Conservation (phyloP, 1,140 invertebrate species). For the Cyclargus thomasi region DNA sequence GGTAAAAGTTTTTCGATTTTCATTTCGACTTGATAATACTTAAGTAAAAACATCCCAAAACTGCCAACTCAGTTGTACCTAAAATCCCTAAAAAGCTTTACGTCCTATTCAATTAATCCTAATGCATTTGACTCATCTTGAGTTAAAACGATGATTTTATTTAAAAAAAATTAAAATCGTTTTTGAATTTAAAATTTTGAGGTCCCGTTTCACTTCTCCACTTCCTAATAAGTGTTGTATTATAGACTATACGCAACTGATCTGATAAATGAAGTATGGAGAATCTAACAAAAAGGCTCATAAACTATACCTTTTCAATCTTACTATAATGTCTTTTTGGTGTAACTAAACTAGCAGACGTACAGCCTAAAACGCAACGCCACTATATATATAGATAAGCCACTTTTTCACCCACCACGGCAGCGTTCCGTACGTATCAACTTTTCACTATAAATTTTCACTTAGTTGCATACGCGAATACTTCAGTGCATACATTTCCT, state of each 20-base stretch:
- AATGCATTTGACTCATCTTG: background rate
- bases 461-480: slow-evolving; percentile 1
- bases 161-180: background rate
- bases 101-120: background rate
- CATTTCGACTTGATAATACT: slow-evolving; percentile 52
- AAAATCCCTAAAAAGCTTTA: background rate
- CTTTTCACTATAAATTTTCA: slow-evolving; percentile 14
- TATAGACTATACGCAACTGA: too few relatives aligned
- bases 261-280: too few relatives aligned
- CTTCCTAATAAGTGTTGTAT: too few relatives aligned
- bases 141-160: background rate
- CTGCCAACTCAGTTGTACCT: background rate
- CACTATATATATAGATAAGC: background rate
- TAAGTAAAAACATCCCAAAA: slow-evolving; percentile 45
- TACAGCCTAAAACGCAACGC: too few relatives aligned
- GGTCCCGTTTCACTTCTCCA: too few relatives aligned
- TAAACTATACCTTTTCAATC: too few relatives aligned
- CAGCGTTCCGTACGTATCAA: background rate
- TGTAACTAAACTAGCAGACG: too few relatives aligned
- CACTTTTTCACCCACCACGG: background rate
- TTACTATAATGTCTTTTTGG: too few relatives aligned
- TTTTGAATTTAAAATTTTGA: background rate
- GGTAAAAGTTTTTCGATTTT: slow-evolving; percentile 66
- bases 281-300: too few relatives aligned
- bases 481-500: background rate